phyloP scores from a whole-genome alignment of 1,140 invertebrate genomes.

The Polypedilum pembai region DNA sequence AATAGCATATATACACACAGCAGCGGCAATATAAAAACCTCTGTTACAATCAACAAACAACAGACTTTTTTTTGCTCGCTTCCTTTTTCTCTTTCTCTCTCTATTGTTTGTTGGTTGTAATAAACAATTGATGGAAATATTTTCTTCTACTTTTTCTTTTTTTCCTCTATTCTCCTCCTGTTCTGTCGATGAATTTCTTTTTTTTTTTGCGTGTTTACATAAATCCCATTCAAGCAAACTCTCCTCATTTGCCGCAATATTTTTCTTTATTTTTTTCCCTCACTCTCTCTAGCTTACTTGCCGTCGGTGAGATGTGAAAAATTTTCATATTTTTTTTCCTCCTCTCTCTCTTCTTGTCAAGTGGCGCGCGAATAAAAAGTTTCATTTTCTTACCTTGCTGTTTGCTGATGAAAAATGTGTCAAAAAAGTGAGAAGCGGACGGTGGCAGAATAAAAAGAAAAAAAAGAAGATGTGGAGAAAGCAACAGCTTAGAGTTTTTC shows the following conservation, averaged over 20 bases:
- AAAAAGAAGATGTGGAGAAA: too few relatives aligned
- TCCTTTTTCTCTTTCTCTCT: neutral
- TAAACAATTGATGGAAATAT: neutral
- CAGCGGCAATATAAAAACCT: slow-evolving; percentile 11
- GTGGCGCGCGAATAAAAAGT: too few relatives aligned
- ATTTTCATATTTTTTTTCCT: too few relatives aligned
- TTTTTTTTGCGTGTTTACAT: slow-evolving; percentile 12
- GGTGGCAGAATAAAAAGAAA: too few relatives aligned
- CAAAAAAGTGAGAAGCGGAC: too few relatives aligned
- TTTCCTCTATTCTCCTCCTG: neutral
- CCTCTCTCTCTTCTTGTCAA: too few relatives aligned
- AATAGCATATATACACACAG: slow-evolving; percentile 15
- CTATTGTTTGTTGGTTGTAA: slow-evolving; percentile 1
- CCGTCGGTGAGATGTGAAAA: neutral
- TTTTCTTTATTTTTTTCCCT: neutral
- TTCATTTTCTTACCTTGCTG: too few relatives aligned
- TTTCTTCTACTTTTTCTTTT: neutral
- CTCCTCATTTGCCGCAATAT: neutral
- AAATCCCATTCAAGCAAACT: slow-evolving; percentile 2
- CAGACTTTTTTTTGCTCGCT: neutral
- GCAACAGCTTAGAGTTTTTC: too few relatives aligned
- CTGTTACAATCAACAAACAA: slow-evolving; percentile 16
- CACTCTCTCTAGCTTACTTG: neutral
- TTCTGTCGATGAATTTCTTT: slow-evolving; percentile 8
- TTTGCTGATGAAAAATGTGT: too few relatives aligned